phyloP scores from a whole-genome alignment of 2,113 vertebrate genomes.

The Sminthopsis crassicaudata region DNA sequence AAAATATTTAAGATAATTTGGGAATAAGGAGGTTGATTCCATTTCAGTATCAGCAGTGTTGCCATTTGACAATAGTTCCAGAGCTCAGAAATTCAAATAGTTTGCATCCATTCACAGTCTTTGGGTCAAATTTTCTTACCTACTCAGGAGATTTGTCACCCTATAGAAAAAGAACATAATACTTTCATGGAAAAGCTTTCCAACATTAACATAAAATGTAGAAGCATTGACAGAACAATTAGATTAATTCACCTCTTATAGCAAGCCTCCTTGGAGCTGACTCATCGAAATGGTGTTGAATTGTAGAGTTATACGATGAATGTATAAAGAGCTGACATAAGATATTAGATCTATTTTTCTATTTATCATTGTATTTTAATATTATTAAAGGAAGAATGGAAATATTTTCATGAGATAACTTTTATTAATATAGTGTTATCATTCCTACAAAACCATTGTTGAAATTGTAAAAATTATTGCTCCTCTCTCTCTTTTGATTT shows the following conservation, averaged over 20 bases:
- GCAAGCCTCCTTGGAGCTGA: slow-evolving; percentile 58
- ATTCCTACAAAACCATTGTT: slow-evolving; percentile 66
- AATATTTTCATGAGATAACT: slow-evolving; percentile 68
- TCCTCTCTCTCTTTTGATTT: slow-evolving; percentile 46
- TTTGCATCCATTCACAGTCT: slow-evolving; percentile 30
- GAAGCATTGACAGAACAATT: slow-evolving; percentile 66
- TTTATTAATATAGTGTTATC: slow-evolving; percentile 67
- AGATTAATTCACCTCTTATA: slow-evolving; percentile 66
- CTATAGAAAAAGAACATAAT: slow-evolving; percentile 59
- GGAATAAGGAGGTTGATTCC: slow-evolving; percentile 12
- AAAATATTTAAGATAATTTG: slow-evolving; percentile 36
- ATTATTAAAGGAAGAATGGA: slow-evolving; percentile 67
- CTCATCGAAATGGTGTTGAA: slow-evolving; percentile 61
- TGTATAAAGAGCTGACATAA: slow-evolving; percentile 66
- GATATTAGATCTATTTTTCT: slow-evolving; percentile 68
- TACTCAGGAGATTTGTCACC: slow-evolving; percentile 36
- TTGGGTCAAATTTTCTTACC: slow-evolving; percentile 31
- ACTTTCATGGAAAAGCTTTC: slow-evolving; percentile 56
- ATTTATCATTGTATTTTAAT: slow-evolving; percentile 74
- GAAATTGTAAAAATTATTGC: slow-evolving; percentile 62
- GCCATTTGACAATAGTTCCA: slow-evolving; percentile 54
- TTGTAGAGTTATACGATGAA: slow-evolving; percentile 54
- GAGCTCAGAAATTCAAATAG: slow-evolving; percentile 11
- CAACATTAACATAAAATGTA: slow-evolving; percentile 63
- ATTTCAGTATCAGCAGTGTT: slow-evolving; percentile 31